phyloP scores from a whole-genome alignment of 2,113 vertebrate genomes.

The Pseudorectes ferrugineus region DNA sequence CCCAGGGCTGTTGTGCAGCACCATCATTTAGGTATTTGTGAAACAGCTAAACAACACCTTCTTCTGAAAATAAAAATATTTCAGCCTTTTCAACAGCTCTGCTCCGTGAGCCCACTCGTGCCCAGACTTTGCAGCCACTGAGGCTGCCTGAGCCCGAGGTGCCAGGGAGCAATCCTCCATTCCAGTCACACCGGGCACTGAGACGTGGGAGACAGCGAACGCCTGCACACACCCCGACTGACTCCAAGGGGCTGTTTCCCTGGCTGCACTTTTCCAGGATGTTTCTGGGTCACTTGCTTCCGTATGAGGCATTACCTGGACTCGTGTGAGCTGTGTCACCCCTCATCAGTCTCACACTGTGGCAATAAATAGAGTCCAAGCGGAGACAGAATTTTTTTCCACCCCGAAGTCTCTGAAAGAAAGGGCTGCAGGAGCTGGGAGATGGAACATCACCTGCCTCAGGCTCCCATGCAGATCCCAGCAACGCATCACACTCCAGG shows the following conservation, averaged over 20 bases:
- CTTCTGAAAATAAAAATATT: background rate
- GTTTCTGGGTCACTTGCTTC: constrained; percentile 57
- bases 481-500: background rate
- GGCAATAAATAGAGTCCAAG: constrained; percentile 32
- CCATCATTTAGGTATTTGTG: background rate
- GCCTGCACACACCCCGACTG: background rate
- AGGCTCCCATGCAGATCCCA: background rate
- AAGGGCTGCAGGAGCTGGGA: background rate
- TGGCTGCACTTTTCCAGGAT: constrained; percentile 54
- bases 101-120: background rate
- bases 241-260: background rate
- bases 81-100: background rate
- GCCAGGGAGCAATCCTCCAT: background rate
- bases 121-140: background rate
- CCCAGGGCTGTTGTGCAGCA: background rate
- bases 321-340: constrained; percentile 53
- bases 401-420: background rate
- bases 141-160: background rate
- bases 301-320: constrained; percentile 56
- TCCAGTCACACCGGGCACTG: background rate
- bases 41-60: background rate
- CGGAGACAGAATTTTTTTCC: background rate
- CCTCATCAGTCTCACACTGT: constrained; percentile 47
- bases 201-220: background rate
- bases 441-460: constrained; percentile 4